Evolutionary conservation across 2,888 invertebrate species (phyloP).

Genomic region (Orthosia gothica): DNA sequence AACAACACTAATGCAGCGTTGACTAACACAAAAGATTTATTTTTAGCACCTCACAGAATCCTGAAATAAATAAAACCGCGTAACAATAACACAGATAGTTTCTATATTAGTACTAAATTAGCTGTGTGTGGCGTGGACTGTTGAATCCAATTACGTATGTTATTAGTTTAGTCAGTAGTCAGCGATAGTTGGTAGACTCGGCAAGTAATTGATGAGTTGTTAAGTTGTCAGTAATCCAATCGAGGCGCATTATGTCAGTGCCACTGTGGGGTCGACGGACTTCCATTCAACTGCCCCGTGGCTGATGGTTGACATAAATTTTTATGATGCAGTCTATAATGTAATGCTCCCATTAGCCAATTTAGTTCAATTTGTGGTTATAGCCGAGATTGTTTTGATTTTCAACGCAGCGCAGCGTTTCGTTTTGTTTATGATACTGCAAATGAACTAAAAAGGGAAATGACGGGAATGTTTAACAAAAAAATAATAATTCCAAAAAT

Average conservation of each 20-base stretch:
- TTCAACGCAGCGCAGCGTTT: conserved; percentile 23
- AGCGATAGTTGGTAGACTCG: conserved; percentile 60
- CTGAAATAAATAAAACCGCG: conserved; percentile 51
- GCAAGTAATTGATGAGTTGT: conserved; percentile 78
- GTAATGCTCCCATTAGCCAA: conserved; percentile 73
- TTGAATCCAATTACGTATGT: conserved; percentile 71
- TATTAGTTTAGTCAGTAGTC: conserved; percentile 66
- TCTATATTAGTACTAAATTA: conserved; percentile 62
- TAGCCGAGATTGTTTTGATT: conserved; percentile 63
- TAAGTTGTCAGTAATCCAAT: conserved; percentile 81
- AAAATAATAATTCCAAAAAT: no score
- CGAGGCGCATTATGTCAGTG: conserved; percentile 80
- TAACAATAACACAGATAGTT: conserved; percentile 57
- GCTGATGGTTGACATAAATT: conserved; percentile 69
- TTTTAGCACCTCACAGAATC: conserved; percentile 62
- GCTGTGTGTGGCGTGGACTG: conserved; percentile 66
- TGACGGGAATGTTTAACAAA: not conserved
- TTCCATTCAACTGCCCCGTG: conserved; percentile 73
- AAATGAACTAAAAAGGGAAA: not conserved
- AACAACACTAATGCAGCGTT: conserved; percentile 42
- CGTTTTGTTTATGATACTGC: conserved; percentile 25
- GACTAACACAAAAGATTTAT: conserved; percentile 51
- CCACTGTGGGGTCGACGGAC: conserved; percentile 75
- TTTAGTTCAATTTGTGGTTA: conserved; percentile 71
- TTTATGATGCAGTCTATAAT: conserved; percentile 70